Evolutionary conservation across 2,797 vertebrate genomes (phyloP), one percentile per base, ranked within the genome.

Genomic region (Leptodactylus fallax): DNA sequence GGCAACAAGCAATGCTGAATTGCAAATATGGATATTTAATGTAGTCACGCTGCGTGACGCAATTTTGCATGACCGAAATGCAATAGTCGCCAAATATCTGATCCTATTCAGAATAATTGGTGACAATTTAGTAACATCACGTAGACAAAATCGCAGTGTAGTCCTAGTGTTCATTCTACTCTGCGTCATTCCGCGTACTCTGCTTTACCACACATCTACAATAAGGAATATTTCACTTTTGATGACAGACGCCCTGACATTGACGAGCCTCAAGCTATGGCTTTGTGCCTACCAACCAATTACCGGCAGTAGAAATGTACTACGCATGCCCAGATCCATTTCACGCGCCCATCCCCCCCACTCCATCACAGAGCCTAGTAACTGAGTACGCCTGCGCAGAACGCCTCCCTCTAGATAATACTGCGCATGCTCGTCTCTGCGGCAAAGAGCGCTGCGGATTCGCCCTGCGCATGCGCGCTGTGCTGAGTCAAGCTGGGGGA

Each of bases 241-340:
- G 21, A 53, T 53, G 6, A 77, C 72, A 76, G 49, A 8, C 19
- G 19, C 21, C 45, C 72, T 78, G 49, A 23, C 21, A 27, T 25
- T 27, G 77, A 21, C 23, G 4, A 36, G 23, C 0, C 53, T 79
- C 49, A 19, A 60, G 25, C 9, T 27, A 79, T 36, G 55, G 25
- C 8, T 27, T 60, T 58, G 25, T 19, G 55, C 60, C 53, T 65
- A 81, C 58, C 58, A 81, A 81, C 79, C 58, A 23, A 36, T 81
- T 63, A 45, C 78, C 55, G 27, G 25, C 55, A 79, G 78, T 45
- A 21, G 56, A 27, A 21, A 11, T 19, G 3, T 21, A 81, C 7
- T 49, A 58, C 79, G 79, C 79, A 81, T 47, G 79, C 60, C 14
- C 58, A 65, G 7, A 0, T 13, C 6, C 63, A 25, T 27, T 19